A percentile compares a stretch with the other conserved stretches of the same genome.
phyloP scores from a whole-genome alignment of 37 sponge, comb jelly and placozoan species.

The Amphimedon queenslandica region DNA sequence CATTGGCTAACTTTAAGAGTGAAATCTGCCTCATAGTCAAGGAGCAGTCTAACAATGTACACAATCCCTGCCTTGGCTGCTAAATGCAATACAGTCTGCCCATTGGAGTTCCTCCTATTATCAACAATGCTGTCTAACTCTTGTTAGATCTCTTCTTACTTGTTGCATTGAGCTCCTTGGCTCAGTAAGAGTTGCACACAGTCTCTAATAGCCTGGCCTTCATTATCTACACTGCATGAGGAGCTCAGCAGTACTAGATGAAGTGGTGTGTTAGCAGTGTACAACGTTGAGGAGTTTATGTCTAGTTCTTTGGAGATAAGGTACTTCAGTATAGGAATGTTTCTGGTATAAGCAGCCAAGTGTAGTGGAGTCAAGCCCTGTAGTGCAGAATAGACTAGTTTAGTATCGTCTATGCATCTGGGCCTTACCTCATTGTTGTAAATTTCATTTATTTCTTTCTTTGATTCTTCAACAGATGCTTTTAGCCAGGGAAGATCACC shows the following conservation, averaged over 20 bases:
- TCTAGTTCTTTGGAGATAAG: conserved; percentile 36
- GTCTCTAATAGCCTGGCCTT: background rate
- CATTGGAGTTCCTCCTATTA: conserved; percentile 20
- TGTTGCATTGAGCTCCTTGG: conserved; percentile 45
- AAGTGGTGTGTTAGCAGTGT: conserved; percentile 44
- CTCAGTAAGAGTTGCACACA: conserved; percentile 54
- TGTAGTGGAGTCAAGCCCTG: conserved; percentile 66
- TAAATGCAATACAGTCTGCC: conserved; percentile 49
- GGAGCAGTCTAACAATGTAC: conserved; percentile 30
- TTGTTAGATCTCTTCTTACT: conserved; percentile 15
- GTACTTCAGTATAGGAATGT: conserved; percentile 44
- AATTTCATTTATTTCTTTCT: background rate
- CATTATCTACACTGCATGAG: background rate
- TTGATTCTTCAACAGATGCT: conserved; percentile 22
- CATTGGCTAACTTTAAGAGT: conserved; percentile 39
- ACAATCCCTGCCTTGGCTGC: conserved; percentile 37
- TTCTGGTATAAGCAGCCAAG: conserved; percentile 47
- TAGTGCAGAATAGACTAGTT: background rate
- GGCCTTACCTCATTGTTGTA: conserved; percentile 23
- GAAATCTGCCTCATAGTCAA: conserved; percentile 52
- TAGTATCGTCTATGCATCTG: too few species aligned
- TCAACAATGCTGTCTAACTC: background rate
- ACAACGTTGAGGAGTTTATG: conserved; percentile 3
- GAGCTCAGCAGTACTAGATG: conserved; percentile 23
- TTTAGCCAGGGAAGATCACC: conserved; percentile 74